Base-by-base conservation (phyloP, 30 jellyfish, hydroid and myxozoan species). In the Cassiopea xamachana region DNA sequence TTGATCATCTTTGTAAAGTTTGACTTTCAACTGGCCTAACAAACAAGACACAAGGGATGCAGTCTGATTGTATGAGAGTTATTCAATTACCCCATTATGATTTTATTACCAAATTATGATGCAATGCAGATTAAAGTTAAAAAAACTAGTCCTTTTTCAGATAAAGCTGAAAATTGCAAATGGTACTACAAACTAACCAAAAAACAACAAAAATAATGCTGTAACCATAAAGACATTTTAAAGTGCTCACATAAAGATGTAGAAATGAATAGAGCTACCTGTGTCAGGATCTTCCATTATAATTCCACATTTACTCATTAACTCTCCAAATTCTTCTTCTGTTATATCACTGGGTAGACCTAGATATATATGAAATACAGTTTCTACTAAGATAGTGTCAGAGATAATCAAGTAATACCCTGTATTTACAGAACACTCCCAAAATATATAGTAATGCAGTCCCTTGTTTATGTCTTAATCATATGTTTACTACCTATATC, bases 281-380 rank as follows among this genome's bases (percentile, higher is more conserved):
- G 95, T 81, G 55, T 97, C 99, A 1, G 87, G 69, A 69, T 97
- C 98, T 47, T 87, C 95, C 98, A 93, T 93, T 14, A 97, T 93
- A 59, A 97, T 97, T 1, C 99, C 99, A 93, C 94, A 97, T 91
- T 97, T 97, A 27, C 97, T 69, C 99, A 97, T 93, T 45, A 97
- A 61, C 48, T 94, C 98, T 1, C 80, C 87, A 80, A 97, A 97
- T 61, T 97, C 99, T 46, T 85, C 94, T 79, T 97, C 99, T 16
- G 98, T 97, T 17, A 83, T 68, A 50, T 87, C 93, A 17, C 48
- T 48, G 58, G 99, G 99, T 7, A 97, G 94, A 48, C 98, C 98
- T 93, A 16, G 9, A 77, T 55, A 55, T 55, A 55, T 55, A 55
- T 27, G 39, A 27, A 27, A 27, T 27, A 27, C 39, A 27, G 39